phyloP scores from a whole-genome alignment of 2,113 vertebrate species.

The Emydura subglobosa region DNA sequence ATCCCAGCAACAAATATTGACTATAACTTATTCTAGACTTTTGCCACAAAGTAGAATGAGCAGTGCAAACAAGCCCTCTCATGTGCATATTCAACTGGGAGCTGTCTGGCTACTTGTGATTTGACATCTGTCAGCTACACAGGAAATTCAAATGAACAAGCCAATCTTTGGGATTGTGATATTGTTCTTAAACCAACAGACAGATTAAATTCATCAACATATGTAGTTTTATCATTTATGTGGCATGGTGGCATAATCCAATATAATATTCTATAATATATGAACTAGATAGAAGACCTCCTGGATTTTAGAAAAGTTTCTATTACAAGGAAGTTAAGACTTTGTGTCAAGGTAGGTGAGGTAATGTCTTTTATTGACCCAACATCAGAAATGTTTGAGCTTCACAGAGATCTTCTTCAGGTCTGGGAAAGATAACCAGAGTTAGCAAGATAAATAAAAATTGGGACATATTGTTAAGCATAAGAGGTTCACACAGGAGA shows the following conservation, averaged over 20 bases:
- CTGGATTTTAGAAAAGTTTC: not conserved
- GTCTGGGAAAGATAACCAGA: not conserved
- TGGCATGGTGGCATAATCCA: not conserved
- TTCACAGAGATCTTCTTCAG: not conserved
- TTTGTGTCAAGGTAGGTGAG: not conserved
- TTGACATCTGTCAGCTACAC: conserved; percentile 47
- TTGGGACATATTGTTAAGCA: not conserved
- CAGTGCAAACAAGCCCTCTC: conserved; percentile 9
- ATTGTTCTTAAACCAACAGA: conserved; percentile 36
- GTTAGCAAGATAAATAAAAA: not conserved
- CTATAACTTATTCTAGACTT: conserved; percentile 47
- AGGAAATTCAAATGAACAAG: conserved; percentile 35
- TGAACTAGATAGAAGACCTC: not conserved
- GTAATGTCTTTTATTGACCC: not conserved
- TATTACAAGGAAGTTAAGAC: not conserved
- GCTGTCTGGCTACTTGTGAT: conserved; percentile 24
- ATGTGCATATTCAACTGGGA: conserved; percentile 51
- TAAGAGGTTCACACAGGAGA: not conserved
- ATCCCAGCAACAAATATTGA: conserved; percentile 43
- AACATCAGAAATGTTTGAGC: not conserved
- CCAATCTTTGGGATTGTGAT: conserved; percentile 19
- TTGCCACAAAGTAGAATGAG: not conserved
- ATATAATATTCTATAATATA: not conserved
- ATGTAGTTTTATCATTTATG: conserved; percentile 3
- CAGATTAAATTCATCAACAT: conserved; percentile 32